Base-by-base conservation (phyloP, 2,113 vertebrate species). In the Tringa solitaria region DNA sequence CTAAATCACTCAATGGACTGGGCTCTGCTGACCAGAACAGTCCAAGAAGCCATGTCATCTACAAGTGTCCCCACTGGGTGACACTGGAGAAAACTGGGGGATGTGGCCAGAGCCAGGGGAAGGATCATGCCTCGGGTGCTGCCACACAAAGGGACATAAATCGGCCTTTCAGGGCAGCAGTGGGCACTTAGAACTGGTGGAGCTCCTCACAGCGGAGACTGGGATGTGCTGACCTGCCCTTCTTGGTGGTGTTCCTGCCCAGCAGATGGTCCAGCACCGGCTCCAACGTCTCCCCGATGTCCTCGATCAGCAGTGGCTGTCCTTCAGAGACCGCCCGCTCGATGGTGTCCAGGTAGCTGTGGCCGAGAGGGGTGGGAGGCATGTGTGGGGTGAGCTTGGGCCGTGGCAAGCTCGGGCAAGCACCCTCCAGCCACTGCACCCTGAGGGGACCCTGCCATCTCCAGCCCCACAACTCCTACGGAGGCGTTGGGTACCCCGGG, bases 331-430 rank as follows among this genome's bases (percentile, higher is more conserved):
- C 93, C 0, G 98, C 98, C 63, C 43, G 95, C 68, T 98, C 98
- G 3, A 98, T 98, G 73, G 59, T 93, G 79, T 98, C 98, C 95
- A 98, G 94, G 56, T 98, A 98, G 39, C 98, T 98, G 93, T 1
- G 35, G 75, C 35, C 26, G 1, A 16, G 35, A 22, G 8, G 27
- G 3, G 70, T 32, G 39, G 33, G 32, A 56, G 41, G 6, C 0
- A 3, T 2, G 17, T 1, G 4, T 16, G 10, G 8, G 35, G 54
- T 1, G 5, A 19, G 43, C 13, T 28, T 28, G 50, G 50, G 50
- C 50, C 15, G 50, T 51, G 50, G 19, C 24, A 3, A 39, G 32
- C 27, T 28, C 2, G 1, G 18, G 48, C 6, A 2, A 35, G 21
- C 3, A 4, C 63, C 45, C 28, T n/a, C 33, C 60, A 21, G 39